Evolutionary conservation across 2,113 vertebrate genomes (phyloP), one percentile per base, ranked within the genome.

Genomic region (Silurus asotus): DNA sequence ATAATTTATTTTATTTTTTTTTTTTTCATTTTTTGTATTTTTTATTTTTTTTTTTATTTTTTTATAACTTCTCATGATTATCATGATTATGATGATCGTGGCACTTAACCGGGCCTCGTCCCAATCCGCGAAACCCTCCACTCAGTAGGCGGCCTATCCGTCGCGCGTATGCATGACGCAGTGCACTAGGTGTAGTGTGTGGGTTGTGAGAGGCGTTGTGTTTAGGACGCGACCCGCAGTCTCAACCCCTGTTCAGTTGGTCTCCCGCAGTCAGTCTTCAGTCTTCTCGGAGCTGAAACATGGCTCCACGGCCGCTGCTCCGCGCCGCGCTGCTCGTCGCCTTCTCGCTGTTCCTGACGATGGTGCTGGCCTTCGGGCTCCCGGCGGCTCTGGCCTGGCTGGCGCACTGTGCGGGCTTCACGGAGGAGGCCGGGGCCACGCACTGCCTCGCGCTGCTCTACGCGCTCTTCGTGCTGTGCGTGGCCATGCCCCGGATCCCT

Each of bases 361-460:
- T 94, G 0, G 6, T 92, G n/a, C 56, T 96, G 83, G 96, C 95
- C 0, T 93, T 95, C 23, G 93, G 93, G 0, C 91, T 96, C 0
- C 96, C 96, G 0, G 91, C 90, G 17, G 81, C 92, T 1, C 88
- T 95, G 2, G 93, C 91, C 85, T 81, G 84, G 0, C 23, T 88
- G 2, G 93, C 91, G 76, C 82, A 89, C 37, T 5, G 86, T 56
- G 72, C 93, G 55, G 95, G 95, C 0, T 90, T 95, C 28, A 91
- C 92, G 15, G 92, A 93, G 80, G 92, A 93, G 1, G 93, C 90
- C 1, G 93, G 82, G 19, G 55, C 93, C 0, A 91, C 94, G 2
- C 94, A 95, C 86, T 91, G 94, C 61, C 93, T 96, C 11, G 95
- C 95, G 0, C 70, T 88, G 64, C 4, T 94, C 0, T 95, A 96